Base-by-base conservation (phyloP, 2,888 invertebrate species). In the Plusia festucae region DNA sequence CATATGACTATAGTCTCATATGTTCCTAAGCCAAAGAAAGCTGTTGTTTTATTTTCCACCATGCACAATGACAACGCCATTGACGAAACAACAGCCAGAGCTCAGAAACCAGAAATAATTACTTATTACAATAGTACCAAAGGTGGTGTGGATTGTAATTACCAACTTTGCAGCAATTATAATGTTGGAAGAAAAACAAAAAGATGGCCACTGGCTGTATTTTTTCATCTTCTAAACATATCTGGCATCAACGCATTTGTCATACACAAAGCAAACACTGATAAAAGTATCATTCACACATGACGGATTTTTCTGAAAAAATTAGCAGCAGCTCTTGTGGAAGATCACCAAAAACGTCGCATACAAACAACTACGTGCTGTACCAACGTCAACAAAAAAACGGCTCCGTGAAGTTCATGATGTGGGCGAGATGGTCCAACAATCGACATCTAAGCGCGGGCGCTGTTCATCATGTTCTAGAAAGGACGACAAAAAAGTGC, bases 91-190 rank as follows among this genome's bases (percentile, higher is more conserved):
- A 64, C 70, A 58, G 61, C 56, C 57, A 61, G 59, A 13, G 68
- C 67, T 60, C 70, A 70, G 52, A 81, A 34, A 34, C 32, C 32
- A 82, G 76, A 78, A 75, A 81, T 75, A 58, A 75, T 80, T 67
- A 70, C 68, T 51, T 74, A 61, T 74, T 80, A 82, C 56, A 81
- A 79, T 64, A 65, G 60, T 13, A 65, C 65, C 18, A 65, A 65
- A 53, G 53, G 55, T 22, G 59, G 65, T 32, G 70, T 73, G 11
- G 70, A 75, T 49, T 62, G 58, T 27, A 67, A 60, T 51, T 76
- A 82, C 57, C 71, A 76, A 64, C 61, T 79, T 51, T 80, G 75
- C 65, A 54, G 58, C 52, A 78, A 66, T 64, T 81, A 81, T 60
- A 77, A 71, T 56, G 70, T 76, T 63, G 70, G 63, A 56, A 64